A percentile compares a stretch with the other conserved stretches of the same genome.
Conservation (phyloP, 2,113 vertebrate species). For the Tetrao urogallus region DNA sequence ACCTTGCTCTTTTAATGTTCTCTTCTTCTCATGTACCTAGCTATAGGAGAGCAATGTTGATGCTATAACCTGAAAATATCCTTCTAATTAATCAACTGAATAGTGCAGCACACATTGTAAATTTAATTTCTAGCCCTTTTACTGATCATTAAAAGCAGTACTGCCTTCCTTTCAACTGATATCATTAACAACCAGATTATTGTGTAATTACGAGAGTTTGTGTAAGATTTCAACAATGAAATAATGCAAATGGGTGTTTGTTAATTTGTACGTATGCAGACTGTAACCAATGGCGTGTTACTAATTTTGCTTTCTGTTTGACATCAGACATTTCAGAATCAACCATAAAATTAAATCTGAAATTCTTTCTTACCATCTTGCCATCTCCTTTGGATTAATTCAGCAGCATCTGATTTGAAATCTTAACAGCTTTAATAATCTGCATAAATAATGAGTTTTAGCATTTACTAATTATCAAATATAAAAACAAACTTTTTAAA, state of each 20-base stretch:
- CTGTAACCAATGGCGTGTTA: conserved; percentile 33
- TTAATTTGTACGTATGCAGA: conserved; percentile 39
- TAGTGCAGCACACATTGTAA: neutral
- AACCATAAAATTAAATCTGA: conserved; percentile 56
- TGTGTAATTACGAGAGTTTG: neutral
- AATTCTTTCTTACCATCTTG: conserved; percentile 49
- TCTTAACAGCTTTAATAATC: conserved; percentile 65
- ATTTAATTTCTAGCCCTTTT: neutral
- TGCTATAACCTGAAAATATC: neutral
- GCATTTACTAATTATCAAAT: conserved; percentile 76
- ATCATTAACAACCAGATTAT: neutral
- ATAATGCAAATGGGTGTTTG: neutral
- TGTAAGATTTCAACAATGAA: conserved; percentile 23
- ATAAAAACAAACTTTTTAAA: conserved; percentile 41
- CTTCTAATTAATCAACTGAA: neutral
- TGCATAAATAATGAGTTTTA: conserved; percentile 56
- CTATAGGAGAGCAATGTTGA: neutral
- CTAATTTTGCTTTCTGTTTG: conserved; percentile 62
- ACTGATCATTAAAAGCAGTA: neutral
- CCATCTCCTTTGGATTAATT: conserved; percentile 73
- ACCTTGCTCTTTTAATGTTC: neutral
- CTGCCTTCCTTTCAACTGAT: conserved; percentile 18
- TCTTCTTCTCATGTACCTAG: neutral
- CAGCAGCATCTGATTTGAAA: conserved; percentile 59
- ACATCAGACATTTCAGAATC: conserved; percentile 42